Conservation (phyloP, 2,113 vertebrate species). For the Phrynosoma platyrhinos region DNA sequence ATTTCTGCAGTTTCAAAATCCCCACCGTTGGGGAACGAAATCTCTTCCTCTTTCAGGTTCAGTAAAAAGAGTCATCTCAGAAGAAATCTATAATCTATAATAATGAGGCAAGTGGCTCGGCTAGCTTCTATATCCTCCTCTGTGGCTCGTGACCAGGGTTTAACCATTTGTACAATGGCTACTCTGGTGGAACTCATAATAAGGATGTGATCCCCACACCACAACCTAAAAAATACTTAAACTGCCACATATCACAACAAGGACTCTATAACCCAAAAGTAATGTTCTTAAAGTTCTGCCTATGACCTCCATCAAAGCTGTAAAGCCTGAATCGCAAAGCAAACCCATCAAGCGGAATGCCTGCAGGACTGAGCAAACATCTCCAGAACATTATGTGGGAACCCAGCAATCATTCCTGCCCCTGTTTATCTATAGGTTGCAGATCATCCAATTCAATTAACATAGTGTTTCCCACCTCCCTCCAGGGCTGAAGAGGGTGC, state of each 20-base stretch:
- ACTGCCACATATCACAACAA: no score
- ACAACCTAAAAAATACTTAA: no score
- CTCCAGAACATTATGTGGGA: rapidly evolving
- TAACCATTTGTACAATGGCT: no score
- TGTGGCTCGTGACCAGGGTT: no score
- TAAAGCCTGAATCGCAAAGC: not conserved
- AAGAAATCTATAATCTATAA: not conserved
- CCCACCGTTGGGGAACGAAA: not conserved
- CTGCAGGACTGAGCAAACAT: not conserved
- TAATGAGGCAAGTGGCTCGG: rapidly evolving
- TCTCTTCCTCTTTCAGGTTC: rapidly evolving
- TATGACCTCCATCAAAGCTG: not conserved
- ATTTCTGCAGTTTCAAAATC: no score
- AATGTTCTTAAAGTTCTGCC: not conserved
- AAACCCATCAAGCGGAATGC: rapidly evolving
- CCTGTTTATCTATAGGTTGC: not conserved
- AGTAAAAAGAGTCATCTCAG: not conserved
- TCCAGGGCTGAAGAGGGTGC: constrained; percentile 58
- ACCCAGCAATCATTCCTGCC: not conserved
- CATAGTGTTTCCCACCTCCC: constrained; percentile 54
- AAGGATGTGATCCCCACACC: no score
- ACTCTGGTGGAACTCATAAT: no score
- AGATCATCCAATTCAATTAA: constrained; percentile 59
- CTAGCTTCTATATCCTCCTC: rapidly evolving
- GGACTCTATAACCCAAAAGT: no score